Base-by-base conservation (phyloP, 1,140 invertebrate genomes). In the Psilanteris sp. region DNA sequence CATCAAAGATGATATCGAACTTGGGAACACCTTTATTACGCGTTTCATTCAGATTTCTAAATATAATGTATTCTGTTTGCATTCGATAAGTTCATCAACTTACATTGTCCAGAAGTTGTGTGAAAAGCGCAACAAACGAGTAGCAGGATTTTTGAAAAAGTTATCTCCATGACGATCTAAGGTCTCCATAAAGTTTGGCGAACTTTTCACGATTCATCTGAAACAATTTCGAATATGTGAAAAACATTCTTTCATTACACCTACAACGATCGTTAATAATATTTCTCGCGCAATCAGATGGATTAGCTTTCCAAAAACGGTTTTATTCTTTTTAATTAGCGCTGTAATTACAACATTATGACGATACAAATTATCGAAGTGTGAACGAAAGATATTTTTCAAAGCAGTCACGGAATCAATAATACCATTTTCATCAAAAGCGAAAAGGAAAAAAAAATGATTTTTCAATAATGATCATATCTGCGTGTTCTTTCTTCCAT, bases 81-180 rank as follows among this genome's bases (percentile, higher is more conserved):
- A n/a, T n/a, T n/a, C n/a, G n/a, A n/a, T n/a, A 27, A 44, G 39
- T 18, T 22, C 13, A 46, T 32, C 22, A 9, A 85, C 86, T 84
- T 68, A 88, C 86, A 50, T 77, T 88, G 86, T 32, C 80, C 85
- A 16, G 75, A 55, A 27, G 57, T 43, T 32, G 66, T 59, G 52
- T 79, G 79, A 46, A 83, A 44, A 59, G 76, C 71, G 34, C 68
- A 85, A 71, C 70, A 83, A 46, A 86, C 57, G 24, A 85, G 71
- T 7, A 77, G 48, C 32, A 87, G 44, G 71, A 86, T 78, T 67
- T 77, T 83, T 57, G 76, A 79, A 78, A 85, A 48, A 77, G 78
- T 81, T 79, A 72, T 71, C 64, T 81, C 81, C 86, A 88, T 88
- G 82, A 80, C 79, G 68, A 74, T 82, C 76, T 79, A 80, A 83